A percentile compares a stretch with the other conserved stretches of the same genome.
Evolutionary conservation across 2,888 invertebrate species (phyloP).

Genomic region (Phoronis australis): DNA sequence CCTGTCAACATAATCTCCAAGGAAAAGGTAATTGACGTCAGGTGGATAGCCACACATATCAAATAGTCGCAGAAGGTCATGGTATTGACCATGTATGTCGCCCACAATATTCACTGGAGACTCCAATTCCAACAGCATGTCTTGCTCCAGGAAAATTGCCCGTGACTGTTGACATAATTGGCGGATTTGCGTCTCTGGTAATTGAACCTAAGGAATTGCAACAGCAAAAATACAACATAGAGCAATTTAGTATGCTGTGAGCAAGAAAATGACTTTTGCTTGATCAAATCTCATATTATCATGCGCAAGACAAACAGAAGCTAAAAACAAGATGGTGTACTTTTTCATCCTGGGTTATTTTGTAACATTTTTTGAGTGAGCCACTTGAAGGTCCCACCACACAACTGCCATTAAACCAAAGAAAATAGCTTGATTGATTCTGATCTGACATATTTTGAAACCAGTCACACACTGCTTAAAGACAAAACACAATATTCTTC

Average conservation of each 20-base stretch:
- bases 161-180: slow-evolving; percentile 53
- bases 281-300: neutral
- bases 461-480: no score
- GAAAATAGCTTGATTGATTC: no score
- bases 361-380: no score
- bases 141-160: slow-evolving; percentile 55
- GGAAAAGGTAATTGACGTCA: slow-evolving; percentile 56
- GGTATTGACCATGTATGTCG: slow-evolving; percentile 58
- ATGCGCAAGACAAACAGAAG: no score
- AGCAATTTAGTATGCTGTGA: neutral
- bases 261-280: neutral
- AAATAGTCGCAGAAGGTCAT: slow-evolving; percentile 57
- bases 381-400: no score
- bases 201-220: slow-evolving; percentile 30
- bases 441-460: no score
- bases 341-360: no score
- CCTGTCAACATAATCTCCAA: slow-evolving; percentile 60
- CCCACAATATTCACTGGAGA: slow-evolving; percentile 58
- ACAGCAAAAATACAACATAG: neutral
- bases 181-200: slow-evolving; percentile 53
- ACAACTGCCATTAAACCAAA: neutral
- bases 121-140: slow-evolving; percentile 56
- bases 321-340: no score
- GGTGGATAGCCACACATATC: slow-evolving; percentile 58
- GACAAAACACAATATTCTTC: no score